Evolutionary conservation across 2,888 invertebrate species (phyloP).

Genomic region (Aplocera efformata): DNA sequence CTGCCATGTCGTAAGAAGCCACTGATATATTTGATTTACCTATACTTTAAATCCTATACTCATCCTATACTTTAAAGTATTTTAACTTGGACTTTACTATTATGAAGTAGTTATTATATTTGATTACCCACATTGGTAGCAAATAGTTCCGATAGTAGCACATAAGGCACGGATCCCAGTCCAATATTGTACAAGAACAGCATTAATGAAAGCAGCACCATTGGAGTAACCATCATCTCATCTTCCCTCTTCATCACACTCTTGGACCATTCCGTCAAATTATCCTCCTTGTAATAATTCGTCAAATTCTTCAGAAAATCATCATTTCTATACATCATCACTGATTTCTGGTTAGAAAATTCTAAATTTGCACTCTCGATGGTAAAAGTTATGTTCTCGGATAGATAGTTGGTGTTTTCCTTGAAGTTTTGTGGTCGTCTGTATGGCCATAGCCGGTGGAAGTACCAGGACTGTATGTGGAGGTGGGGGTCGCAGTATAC

Average conservation of each 20-base stretch:
- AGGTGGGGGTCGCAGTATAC: slow-evolving; percentile 68
- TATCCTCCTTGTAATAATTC: slow-evolving; percentile 29
- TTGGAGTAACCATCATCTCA: slow-evolving; percentile 55
- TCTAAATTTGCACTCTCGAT: not conserved
- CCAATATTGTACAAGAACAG: slow-evolving; percentile 71
- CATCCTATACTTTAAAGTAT: no score
- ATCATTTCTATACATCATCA: not conserved
- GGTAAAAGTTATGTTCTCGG: slow-evolving; percentile 28
- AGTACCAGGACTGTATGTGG: slow-evolving; percentile 58
- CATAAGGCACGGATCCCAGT: slow-evolving; percentile 72
- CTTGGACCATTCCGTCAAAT: slow-evolving; percentile 34
- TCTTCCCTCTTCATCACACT: slow-evolving; percentile 36
- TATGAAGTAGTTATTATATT: no score
- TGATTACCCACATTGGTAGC: slow-evolving; percentile 63
- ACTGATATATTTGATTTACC: no score
- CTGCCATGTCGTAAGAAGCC: no score
- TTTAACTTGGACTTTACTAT: no score
- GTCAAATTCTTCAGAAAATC: slow-evolving; percentile 4
- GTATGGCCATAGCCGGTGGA: slow-evolving; percentile 54
- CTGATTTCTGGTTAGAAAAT: no score
- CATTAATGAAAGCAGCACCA: slow-evolving; percentile 58
- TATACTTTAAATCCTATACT: no score
- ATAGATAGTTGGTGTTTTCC: slow-evolving; percentile 19
- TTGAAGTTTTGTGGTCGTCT: slow-evolving; percentile 28
- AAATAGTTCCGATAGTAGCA: slow-evolving; percentile 68